Conservation (phyloP, 1,140 invertebrate species). For the Bemisia tabaci region DNA sequence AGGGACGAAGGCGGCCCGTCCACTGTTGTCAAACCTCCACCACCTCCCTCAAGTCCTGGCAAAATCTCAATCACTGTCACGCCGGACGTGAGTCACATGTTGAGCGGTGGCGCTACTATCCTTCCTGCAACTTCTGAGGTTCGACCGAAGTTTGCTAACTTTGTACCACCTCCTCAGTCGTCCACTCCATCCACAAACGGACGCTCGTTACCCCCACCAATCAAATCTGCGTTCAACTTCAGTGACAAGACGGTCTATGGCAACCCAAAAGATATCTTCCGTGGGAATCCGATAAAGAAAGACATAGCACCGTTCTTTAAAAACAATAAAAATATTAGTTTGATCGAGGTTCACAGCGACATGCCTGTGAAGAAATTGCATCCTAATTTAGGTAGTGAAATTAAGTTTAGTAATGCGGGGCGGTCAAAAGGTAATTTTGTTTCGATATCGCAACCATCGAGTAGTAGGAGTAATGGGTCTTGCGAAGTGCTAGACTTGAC, state of each 20-base stretch:
- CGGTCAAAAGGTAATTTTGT: not conserved
- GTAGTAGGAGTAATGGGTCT: constrained; percentile 8
- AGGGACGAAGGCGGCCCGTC: constrained; percentile 15
- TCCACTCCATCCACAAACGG: not conserved
- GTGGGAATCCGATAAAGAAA: not conserved
- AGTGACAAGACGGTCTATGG: constrained; percentile 51
- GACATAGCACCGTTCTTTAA: not conserved
- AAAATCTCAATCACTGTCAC: constrained; percentile 38
- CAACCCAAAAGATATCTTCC: constrained; percentile 47
- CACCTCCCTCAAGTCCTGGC: constrained; percentile 14
- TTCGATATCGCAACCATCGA: constrained; percentile 22
- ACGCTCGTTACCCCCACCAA: not conserved
- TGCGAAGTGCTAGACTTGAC: constrained; percentile 27
- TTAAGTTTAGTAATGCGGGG: not conserved
- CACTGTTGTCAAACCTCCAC: constrained; percentile 14
- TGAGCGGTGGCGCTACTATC: not conserved
- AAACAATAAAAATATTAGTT: not conserved
- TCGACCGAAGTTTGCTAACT: not conserved
- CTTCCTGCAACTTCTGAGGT: not conserved
- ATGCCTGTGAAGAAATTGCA: constrained; percentile 25
- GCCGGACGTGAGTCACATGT: constrained; percentile 35
- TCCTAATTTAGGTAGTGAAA: not conserved
- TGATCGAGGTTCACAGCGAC: not conserved
- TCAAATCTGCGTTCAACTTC: not conserved
- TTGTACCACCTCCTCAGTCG: not conserved